Conservation (phyloP, 2,888 invertebrate genomes). For the Amblyjoppa fuscipennis region DNA sequence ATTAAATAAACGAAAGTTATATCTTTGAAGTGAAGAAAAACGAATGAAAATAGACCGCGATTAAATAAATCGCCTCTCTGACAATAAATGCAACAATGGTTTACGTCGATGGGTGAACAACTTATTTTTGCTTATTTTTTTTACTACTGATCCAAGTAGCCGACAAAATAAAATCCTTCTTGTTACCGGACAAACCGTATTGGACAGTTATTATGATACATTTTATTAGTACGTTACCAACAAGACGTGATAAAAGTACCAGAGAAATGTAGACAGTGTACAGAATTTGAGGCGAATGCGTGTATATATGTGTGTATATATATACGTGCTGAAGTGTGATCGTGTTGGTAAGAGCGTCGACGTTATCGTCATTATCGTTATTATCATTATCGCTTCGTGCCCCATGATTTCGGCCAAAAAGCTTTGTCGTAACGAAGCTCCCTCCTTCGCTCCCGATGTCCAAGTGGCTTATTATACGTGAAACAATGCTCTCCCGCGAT, state of each 20-base stretch:
- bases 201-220: background rate
- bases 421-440: slow-evolving; percentile 44
- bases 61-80: background rate
- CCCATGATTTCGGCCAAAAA: slow-evolving; percentile 26
- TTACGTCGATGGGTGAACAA: background rate
- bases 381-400: slow-evolving; percentile 27
- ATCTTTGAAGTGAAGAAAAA: background rate
- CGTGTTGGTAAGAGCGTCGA: background rate
- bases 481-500: slow-evolving; percentile 41
- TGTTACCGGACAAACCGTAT: background rate
- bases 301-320: background rate
- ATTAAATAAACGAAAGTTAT: background rate
- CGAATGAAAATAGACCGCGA: background rate
- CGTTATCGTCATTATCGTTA: slow-evolving; percentile 15
- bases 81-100: background rate
- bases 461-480: slow-evolving; percentile 14
- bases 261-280: background rate
- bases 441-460: background rate
- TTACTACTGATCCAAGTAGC: too few species aligned
- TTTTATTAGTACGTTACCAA: background rate
- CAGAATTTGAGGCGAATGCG: background rate
- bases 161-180: background rate
- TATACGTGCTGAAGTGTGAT: background rate
- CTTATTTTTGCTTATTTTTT: background rate
- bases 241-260: background rate